Percentiles rank a stretch among this genome's conserved stretches.
Conservation (phyloP, 1,140 invertebrate species). For the Drosophila grimshawi region DNA sequence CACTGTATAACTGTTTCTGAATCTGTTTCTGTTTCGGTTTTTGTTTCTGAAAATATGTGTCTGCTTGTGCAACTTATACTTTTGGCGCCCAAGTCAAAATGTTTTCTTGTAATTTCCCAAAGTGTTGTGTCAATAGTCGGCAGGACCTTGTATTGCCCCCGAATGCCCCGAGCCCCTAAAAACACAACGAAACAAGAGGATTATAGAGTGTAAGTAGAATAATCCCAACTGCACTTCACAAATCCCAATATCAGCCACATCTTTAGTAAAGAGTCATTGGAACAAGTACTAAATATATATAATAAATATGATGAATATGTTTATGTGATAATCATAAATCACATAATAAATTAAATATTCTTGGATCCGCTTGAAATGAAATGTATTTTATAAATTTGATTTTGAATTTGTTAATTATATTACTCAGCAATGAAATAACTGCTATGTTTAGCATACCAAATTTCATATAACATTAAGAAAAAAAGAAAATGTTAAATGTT, state of each 20-base stretch:
- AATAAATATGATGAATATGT: not conserved
- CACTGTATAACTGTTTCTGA: conserved; percentile 28
- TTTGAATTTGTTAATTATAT: too few relatives aligned
- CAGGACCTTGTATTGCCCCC: conserved; percentile 11
- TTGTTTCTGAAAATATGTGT: conserved; percentile 14
- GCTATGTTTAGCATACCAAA: too few relatives aligned
- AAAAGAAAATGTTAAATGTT: too few relatives aligned
- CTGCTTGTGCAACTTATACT: conserved; percentile 34
- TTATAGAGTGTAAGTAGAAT: not conserved
- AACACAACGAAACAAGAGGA: conserved; percentile 7
- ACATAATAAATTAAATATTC: too few relatives aligned
- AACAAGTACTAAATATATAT: not conserved
- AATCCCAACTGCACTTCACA: not conserved
- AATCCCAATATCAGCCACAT: too few relatives aligned
- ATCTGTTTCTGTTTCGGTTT: conserved; percentile 10
- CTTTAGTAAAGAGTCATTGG: not conserved
- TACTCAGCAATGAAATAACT: too few relatives aligned
- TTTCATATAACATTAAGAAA: too few relatives aligned
- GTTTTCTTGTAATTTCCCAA: conserved; percentile 72
- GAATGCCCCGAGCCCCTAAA: not conserved
- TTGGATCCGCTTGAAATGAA: too few relatives aligned
- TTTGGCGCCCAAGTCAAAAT: conserved; percentile 53
- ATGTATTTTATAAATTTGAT: too few relatives aligned
- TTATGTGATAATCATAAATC: not conserved
- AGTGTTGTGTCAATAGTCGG: conserved; percentile 77